These are phyloP conservation scores for Rhagonycha fulva DNA, from an alignment of 2,888 invertebrate genomes.

Conservation along the genomic window DNA sequence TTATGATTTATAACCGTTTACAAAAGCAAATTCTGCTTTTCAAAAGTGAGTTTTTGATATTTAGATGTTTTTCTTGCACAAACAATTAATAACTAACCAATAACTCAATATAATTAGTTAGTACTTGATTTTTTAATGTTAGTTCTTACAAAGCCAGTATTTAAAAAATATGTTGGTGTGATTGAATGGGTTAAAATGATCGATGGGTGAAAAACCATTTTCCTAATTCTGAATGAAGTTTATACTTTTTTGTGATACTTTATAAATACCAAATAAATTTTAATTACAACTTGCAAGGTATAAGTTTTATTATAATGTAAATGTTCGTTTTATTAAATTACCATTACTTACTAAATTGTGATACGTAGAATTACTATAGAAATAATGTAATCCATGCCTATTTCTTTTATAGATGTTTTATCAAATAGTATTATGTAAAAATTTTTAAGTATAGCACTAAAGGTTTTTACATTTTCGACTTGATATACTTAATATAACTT, in stretches of 20 bases:
- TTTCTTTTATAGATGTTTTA: not conserved
- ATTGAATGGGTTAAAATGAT: not conserved
- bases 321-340: not conserved
- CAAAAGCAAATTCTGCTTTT: not conserved
- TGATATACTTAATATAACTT: not conserved
- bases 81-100: not conserved
- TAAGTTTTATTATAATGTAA: not conserved
- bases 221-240: not conserved
- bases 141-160: not conserved
- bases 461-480: not conserved
- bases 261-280: not conserved
- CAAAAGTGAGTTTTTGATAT: not conserved
- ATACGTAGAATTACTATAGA: not conserved
- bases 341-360: not conserved
- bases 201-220: not conserved
- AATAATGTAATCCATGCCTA: not conserved
- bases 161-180: not conserved
- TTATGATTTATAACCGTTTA: not conserved
- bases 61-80: not conserved
- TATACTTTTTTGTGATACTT: not conserved
- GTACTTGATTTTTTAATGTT: not conserved
- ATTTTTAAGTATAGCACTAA: not conserved
- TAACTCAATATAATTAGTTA: not conserved
- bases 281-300: not conserved
- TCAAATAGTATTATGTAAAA: not conserved